These are phyloP conservation scores for Aplysina aerophoba DNA, from an alignment of 37 sponge, comb jelly and placozoan genomes.

Conservation along the genomic window DNA sequence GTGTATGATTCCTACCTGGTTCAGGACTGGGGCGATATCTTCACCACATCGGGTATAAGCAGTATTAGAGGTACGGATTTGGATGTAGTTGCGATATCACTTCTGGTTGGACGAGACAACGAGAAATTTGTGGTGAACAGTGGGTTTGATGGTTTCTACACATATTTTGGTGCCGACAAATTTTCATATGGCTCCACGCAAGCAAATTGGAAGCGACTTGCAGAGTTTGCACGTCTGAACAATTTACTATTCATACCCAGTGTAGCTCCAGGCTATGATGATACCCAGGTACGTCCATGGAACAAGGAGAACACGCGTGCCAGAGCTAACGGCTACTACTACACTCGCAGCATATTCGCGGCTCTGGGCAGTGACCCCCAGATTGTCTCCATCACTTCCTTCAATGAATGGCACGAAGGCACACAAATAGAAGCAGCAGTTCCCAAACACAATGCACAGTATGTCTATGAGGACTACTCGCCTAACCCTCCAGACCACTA, in stretches of 20 bases:
- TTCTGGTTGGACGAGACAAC: conserved; percentile 57
- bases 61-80: conserved; percentile 68
- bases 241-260: conserved; percentile 84
- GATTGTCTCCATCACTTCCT: conserved; percentile 84
- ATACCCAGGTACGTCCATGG: conserved; percentile 85
- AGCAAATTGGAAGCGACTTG: conserved; percentile 61
- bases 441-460: conserved; percentile 30
- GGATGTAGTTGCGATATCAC: conserved; percentile 59
- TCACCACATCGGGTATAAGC: conserved; percentile 31
- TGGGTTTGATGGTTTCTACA: conserved; percentile 92
- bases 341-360: conserved; percentile 42
- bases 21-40: conserved; percentile 65
- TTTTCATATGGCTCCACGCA: conserved; percentile 82
- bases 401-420: conserved; percentile 96
- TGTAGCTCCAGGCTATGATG: conserved; percentile 89
- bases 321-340: conserved; percentile 68
- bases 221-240: conserved; percentile 45
- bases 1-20: conserved; percentile 83
- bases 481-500: conserved; percentile 67
- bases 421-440: conserved; percentile 90
- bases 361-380: conserved; percentile 28
- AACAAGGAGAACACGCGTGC: conserved; percentile 50
- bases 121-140: conserved; percentile 35
- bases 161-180: conserved; percentile 80
- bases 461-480: conserved; percentile 56